Evolutionary conservation across 2,797 vertebrate genomes (phyloP).

Genomic region (Crypturellus tataupa): DNA sequence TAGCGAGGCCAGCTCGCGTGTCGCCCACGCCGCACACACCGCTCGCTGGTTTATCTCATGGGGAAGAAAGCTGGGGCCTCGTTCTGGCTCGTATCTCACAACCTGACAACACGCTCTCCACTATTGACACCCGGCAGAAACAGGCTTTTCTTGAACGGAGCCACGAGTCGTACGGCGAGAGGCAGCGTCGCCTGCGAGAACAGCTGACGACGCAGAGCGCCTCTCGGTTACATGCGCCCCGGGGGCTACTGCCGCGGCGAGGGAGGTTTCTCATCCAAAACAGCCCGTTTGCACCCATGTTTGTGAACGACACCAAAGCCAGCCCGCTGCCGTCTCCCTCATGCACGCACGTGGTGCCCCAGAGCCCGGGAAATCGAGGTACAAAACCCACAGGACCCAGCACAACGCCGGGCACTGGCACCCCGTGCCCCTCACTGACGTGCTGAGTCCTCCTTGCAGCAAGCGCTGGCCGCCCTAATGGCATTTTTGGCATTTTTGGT

Average conservation of each 20-base stretch:
- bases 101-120: not conserved
- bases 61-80: not conserved
- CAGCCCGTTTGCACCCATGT: not conserved
- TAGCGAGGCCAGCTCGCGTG: accelerated
- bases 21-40: not conserved
- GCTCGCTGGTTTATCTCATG: not conserved
- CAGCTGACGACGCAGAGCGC: not conserved
- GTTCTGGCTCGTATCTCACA: not conserved
- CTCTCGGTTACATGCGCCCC: not conserved
- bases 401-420: not conserved
- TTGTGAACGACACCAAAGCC: not conserved
- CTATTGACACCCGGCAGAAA: not conserved
- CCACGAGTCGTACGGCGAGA: not conserved
- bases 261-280: not conserved
- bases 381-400: not conserved
- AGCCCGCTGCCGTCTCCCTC: not conserved
- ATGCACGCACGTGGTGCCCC: not conserved
- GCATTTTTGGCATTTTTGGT: not conserved
- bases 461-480: not conserved
- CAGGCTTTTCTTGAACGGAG: accelerated
- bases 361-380: not conserved
- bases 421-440: accelerated
- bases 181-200: not conserved
- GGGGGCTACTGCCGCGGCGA: not conserved
- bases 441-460: accelerated